Base-by-base conservation (phyloP, 2,113 vertebrate genomes). In the Rallus limicola region DNA sequence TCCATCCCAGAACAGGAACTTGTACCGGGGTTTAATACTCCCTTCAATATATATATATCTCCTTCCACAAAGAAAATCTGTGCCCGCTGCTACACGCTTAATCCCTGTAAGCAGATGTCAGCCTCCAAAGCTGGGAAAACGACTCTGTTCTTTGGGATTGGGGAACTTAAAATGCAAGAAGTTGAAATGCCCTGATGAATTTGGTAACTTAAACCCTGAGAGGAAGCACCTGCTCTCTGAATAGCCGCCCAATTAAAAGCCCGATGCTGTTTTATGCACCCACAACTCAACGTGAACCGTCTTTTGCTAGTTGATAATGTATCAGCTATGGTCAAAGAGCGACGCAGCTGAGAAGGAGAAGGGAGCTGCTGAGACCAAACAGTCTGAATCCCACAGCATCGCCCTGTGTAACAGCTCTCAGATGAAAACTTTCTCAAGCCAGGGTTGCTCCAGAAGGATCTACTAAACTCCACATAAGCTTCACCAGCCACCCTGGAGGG, bases 201-300 rank as follows among this genome's bases (percentile, higher is more conserved):
- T 68, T 72, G 77, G 93, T 84, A 76, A 90, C 91, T 79, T 67
- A 75, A 87, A 78, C 48, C 89, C 80, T 6, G 0, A 93, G 89
- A 97, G 94, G 91, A 92, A 97, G 92, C 97, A 98, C 97, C 97
- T 98, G 97, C 93, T 94, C 88, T 88, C 95, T 93, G 75, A 90
- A 88, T 24, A 79, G 38, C 16, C 7, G 3, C 62, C 88, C 95
- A 88, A 56, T 86, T 84, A 95, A 95, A 95, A 94, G 53, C 77
- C 91, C 8, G 1, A 25, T 10, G 0, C 93, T 64, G 52, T 58
- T 96, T 77, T 33, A 97, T 48, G 71, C 72, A 15, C 25, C 84
- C 81, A 8, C 56, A 95, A 94, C 59, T 91, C 82, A 94, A 92
- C 0, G 0, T 34, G 44, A 90, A 94, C 3, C 5, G 21, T 16